Evolutionary conservation across 2,113 vertebrate genomes (phyloP).

Genomic region (Aramus guarauna): DNA sequence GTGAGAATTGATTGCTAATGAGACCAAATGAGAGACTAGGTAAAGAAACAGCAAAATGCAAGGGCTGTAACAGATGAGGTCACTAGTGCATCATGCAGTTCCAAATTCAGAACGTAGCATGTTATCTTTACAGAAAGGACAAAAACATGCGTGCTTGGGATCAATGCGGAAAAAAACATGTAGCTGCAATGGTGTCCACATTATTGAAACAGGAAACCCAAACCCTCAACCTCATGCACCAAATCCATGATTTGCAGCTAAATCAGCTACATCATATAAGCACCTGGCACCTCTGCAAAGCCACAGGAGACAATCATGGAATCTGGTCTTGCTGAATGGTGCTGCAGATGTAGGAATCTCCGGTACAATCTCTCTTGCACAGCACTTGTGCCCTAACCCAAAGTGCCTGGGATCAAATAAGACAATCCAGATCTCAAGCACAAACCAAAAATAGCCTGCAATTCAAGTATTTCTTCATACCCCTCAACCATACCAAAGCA

Average conservation of each 20-base stretch:
- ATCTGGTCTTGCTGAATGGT: background rate
- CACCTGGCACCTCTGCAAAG: background rate
- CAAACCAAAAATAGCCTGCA: background rate
- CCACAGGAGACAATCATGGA: background rate
- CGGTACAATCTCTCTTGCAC: background rate
- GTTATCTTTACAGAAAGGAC: background rate
- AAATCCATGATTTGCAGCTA: background rate
- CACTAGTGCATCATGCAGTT: rapidly evolving
- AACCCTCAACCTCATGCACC: background rate
- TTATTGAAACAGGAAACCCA: background rate
- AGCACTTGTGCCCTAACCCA: background rate
- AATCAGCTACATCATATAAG: background rate
- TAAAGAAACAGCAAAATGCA: background rate
- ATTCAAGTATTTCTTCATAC: background rate
- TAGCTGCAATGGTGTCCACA: background rate
- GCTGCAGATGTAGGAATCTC: background rate
- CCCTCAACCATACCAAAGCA: background rate
- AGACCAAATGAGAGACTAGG: background rate
- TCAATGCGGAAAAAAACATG: rapidly evolving
- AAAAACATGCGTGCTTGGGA: rapidly evolving
- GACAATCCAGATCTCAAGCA: background rate
- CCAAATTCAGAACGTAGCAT: background rate
- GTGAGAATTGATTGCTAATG: background rate
- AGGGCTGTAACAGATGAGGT: background rate
- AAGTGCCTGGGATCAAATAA: background rate